Evolutionary conservation across 1,140 invertebrate genomes (phyloP).

Genomic region (Heterodera schachtii): DNA sequence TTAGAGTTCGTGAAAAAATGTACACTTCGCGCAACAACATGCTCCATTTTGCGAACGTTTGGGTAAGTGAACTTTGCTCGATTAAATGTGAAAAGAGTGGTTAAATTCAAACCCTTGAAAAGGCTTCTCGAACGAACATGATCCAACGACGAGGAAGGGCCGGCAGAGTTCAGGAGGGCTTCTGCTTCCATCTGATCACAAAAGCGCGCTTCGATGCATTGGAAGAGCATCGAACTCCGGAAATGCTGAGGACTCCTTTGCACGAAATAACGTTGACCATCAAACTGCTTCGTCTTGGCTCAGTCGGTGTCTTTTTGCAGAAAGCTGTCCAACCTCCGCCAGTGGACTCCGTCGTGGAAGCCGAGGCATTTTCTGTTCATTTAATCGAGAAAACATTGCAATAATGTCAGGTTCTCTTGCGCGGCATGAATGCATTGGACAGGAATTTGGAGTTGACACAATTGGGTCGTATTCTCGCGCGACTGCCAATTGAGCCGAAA

Average conservation of each 20-base stretch:
- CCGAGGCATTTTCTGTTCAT: constrained; percentile 63
- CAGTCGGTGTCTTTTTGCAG: constrained; percentile 67
- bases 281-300: constrained; percentile 68
- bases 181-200: constrained; percentile 77
- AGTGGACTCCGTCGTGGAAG: constrained; percentile 69
- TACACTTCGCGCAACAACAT: constrained; percentile 62
- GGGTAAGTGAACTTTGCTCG: constrained; percentile 71
- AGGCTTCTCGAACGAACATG: constrained; percentile 70
- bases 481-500: constrained; percentile 69
- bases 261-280: constrained; percentile 67
- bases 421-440: constrained; percentile 69
- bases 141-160: constrained; percentile 74
- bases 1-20: constrained; percentile 54
- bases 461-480: constrained; percentile 68
- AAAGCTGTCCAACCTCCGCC: constrained; percentile 70
- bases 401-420: constrained; percentile 41
- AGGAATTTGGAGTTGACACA: constrained; percentile 68
- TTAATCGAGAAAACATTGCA: background rate
- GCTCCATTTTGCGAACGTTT: constrained; percentile 65
- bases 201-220: constrained; percentile 56
- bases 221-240: constrained; percentile 69
- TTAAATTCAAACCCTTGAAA: background rate
- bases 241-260: constrained; percentile 69
- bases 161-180: constrained; percentile 75
- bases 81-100: constrained; percentile 62